Evolutionary conservation across 2,113 vertebrate genomes (phyloP), one percentile per base, ranked within the genome.

Genomic region (Sylvietta virens): DNA sequence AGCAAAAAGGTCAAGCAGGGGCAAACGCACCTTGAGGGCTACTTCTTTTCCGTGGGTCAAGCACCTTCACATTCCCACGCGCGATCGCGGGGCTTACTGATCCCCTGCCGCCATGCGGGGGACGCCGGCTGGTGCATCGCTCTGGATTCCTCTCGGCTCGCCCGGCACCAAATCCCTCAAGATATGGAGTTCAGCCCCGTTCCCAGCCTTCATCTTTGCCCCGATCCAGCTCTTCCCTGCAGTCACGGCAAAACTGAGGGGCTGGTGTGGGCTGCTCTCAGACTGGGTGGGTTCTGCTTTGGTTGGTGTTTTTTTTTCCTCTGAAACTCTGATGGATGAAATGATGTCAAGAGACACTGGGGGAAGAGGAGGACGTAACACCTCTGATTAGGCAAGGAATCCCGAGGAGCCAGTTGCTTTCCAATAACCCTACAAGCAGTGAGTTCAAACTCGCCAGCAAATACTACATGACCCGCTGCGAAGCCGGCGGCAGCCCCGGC

Each of bases 341-440:
- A 96, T 90, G 96, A 97, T 97, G 96, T 97, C 96, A 91, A 92
- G 97, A 95, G 94, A 92, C 94, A 92, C 81, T 91, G 85, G 86
- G 92, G 92, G 80, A 91, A 86, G 92, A 95, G 95, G 96, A 94
- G 94, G 88, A 91, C 95, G 95, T 88, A 97, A 94, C 95, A 96
- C 92, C 95, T 95, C 94, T 61, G 94, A 91, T 92, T 94, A 95
- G 84, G 93, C 92, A 65, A 45, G 64, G 87, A 94, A 96, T 86
- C 94, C 88, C 62, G 74, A 73, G 72, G 74, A 92, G 87, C 82
- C 74, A 64, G 82, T 65, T 50, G 95, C 95, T 96, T 94, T 92
- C 86, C 51, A 94, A 58, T 48, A 92, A 83, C 90, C 88, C 82
- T 31, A 28, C 15, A 30, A 69, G 70, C 94, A 58, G 65, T 13